phyloP scores from a whole-genome alignment of 2,888 invertebrate genomes.

The Melanargia galathea region DNA sequence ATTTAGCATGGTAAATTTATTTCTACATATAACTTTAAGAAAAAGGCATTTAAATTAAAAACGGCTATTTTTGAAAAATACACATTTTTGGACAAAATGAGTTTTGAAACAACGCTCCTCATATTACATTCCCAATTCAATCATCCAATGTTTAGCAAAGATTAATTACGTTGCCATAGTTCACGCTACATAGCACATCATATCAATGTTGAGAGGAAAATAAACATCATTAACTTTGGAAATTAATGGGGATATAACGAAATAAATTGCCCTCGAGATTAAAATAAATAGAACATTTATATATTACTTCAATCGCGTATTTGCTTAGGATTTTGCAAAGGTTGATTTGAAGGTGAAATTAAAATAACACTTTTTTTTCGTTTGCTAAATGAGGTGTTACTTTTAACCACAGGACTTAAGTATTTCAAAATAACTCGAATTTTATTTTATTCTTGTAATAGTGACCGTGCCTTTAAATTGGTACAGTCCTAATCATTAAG shows the following conservation, averaged over 20 bases:
- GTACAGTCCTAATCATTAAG: no score
- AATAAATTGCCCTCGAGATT: conserved; percentile 24
- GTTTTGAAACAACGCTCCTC: no score
- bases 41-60: no score
- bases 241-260: conserved; percentile 31
- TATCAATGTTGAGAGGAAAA: conserved; percentile 31
- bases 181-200: not conserved
- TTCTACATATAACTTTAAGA: no score
- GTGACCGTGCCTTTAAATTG: no score
- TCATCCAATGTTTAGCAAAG: not conserved
- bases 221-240: conserved; percentile 32
- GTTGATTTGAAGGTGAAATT: conserved; percentile 15
- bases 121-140: not conserved
- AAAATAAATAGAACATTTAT: conserved; percentile 18
- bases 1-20: no score
- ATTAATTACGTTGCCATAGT: conserved; percentile 18
- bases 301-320: conserved; percentile 22
- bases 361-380: not conserved
- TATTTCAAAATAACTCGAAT: no score
- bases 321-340: conserved; percentile 12
- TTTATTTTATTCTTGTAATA: no score
- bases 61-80: no score
- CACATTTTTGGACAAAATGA: no score
- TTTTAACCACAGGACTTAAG: not conserved
- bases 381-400: not conserved